Percentiles rank a stretch among this genome's conserved stretches.
These are phyloP conservation scores for Athene noctua DNA, from an alignment of 2,113 vertebrate species.

Conservation along the genomic window DNA sequence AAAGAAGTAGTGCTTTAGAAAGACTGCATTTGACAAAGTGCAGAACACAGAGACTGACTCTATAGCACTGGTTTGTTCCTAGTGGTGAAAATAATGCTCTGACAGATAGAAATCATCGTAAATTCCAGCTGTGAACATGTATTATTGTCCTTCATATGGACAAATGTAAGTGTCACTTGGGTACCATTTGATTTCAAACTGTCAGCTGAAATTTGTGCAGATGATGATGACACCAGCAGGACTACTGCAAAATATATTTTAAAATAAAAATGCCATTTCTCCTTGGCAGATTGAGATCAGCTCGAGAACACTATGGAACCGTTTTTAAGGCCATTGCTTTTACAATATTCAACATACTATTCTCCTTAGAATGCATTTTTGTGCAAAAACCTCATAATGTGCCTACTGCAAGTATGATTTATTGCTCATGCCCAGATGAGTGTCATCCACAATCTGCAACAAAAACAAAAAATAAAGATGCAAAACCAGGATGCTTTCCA, in stretches of 20 bases:
- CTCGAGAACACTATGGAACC: not conserved
- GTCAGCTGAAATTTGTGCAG: conserved; percentile 48
- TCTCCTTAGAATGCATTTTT: not conserved
- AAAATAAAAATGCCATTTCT: conserved; percentile 44
- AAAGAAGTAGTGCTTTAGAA: not conserved
- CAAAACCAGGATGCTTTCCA: not conserved
- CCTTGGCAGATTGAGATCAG: conserved; percentile 7
- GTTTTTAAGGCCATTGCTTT: not conserved
- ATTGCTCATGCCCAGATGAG: not conserved
- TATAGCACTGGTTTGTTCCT: not conserved
- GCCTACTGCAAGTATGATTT: not conserved
- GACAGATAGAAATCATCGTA: not conserved
- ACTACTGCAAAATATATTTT: conserved; percentile 35
- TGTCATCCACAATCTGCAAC: not conserved
- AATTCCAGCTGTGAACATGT: conserved; percentile 19
- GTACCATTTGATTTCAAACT: conserved; percentile 35
- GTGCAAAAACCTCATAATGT: not conserved
- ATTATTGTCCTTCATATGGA: not conserved
- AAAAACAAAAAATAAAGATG: not conserved
- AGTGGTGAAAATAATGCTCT: not conserved
- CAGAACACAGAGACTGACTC: not conserved
- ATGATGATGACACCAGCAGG: conserved; percentile 52
- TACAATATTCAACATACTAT: not conserved
- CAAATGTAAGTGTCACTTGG: not conserved
- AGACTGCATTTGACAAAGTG: not conserved